These are phyloP conservation scores for Petrosia ficiformis DNA, from an alignment of 37 sponge, comb jelly and placozoan genomes.

Conservation along the genomic window DNA sequence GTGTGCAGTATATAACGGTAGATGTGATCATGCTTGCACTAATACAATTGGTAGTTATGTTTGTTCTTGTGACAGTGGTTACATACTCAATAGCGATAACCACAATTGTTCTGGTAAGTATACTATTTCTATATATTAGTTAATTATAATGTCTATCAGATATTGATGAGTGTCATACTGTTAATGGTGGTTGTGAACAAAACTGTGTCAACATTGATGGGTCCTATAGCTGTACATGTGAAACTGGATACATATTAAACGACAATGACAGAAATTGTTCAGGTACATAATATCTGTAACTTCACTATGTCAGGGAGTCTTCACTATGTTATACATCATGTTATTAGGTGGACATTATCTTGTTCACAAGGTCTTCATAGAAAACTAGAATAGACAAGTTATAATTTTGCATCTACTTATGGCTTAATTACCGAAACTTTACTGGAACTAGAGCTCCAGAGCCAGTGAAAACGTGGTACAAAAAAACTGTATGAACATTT, in stretches of 20 bases:
- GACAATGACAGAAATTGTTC: too few relatives aligned
- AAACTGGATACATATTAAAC: constrained; percentile 25
- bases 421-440: too few relatives aligned
- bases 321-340: too few relatives aligned
- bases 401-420: too few relatives aligned
- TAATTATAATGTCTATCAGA: constrained; percentile 21
- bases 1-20: constrained; percentile 2
- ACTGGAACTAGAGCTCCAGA: too few relatives aligned
- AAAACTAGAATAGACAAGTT: too few relatives aligned
- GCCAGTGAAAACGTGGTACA: too few relatives aligned
- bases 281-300: too few relatives aligned
- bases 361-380: too few relatives aligned
- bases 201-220: constrained; percentile 25
- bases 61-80: constrained; percentile 43
- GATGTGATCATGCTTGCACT: constrained; percentile 25
- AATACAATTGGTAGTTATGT: constrained; percentile 45
- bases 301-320: too few relatives aligned
- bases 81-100: constrained; percentile 24
- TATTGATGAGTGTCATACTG: constrained; percentile 36
- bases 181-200: constrained; percentile 6
- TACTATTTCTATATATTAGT: not conserved
- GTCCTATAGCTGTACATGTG: constrained; percentile 19
- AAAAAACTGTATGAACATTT: too few relatives aligned
- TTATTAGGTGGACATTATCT: too few relatives aligned
- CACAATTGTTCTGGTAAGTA: constrained; percentile 12